Conservation (phyloP, 2,888 invertebrate genomes). For the Acronicta alni region DNA sequence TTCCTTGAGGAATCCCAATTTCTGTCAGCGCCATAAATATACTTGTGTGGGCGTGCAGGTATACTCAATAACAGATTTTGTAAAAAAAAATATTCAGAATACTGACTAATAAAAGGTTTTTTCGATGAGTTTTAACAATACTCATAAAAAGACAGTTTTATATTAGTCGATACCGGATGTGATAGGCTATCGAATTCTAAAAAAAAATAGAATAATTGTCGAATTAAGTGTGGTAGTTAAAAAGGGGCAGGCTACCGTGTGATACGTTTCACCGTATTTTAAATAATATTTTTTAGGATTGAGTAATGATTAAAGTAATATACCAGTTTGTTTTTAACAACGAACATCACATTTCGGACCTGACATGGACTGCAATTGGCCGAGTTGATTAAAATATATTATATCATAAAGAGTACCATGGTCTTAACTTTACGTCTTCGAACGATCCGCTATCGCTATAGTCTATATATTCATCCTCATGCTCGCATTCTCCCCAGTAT, state of each 20-base stretch:
- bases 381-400: background rate
- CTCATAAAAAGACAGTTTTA: no score
- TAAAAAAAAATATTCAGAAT: background rate
- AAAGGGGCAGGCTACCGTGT: no score
- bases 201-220: background rate
- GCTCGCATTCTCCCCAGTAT: slow-evolving; percentile 4
- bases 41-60: background rate
- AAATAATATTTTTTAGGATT: no score
- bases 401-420: background rate
- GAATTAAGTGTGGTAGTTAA: no score
- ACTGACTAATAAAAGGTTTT: no score
- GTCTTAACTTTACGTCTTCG: background rate
- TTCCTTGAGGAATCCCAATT: background rate
- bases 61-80: background rate
- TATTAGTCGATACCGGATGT: background rate
- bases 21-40: background rate
- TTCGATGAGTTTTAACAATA: no score
- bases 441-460: background rate
- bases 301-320: no score
- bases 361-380: background rate
- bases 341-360: no score
- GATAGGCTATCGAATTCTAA: no score
- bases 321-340: no score
- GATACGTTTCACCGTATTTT: no score
- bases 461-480: background rate